Evolutionary conservation across 2,888 invertebrate species (phyloP).

Genomic region (Slavum lentiscoides): DNA sequence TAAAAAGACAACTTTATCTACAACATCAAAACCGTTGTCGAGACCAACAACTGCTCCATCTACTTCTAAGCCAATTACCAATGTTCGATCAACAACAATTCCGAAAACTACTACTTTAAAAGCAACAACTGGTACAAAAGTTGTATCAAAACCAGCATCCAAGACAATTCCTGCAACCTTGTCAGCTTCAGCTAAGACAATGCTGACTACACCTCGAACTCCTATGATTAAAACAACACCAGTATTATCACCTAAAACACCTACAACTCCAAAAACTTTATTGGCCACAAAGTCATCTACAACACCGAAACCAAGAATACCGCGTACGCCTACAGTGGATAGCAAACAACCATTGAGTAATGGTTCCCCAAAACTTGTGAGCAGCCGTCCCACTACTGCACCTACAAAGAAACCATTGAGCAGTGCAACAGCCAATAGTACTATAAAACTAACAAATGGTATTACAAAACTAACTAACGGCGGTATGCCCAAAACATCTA

Average conservation of each 20-base stretch:
- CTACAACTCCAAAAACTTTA: conserved; percentile 52
- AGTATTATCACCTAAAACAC: conserved; percentile 32
- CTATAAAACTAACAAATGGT: conserved; percentile 21
- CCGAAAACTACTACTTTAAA: conserved; percentile 56
- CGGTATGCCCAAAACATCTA: conserved; percentile 35
- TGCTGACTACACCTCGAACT: conserved; percentile 29
- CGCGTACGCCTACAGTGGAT: conserved; percentile 17
- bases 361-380: conserved; percentile 30
- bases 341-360: conserved; percentile 44
- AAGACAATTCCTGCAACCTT: conserved; percentile 55
- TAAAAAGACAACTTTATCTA: conserved; percentile 30
- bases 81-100: conserved; percentile 55
- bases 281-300: conserved; percentile 55
- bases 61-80: conserved; percentile 40
- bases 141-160: conserved; percentile 58
- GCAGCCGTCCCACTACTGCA: conserved; percentile 40
- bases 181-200: conserved; percentile 33
- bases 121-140: conserved; percentile 57
- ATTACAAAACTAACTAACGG: conserved; percentile 49
- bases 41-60: conserved; percentile 49
- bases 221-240: conserved; percentile 43
- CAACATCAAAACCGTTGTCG: conserved; percentile 54
- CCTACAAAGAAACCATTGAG: conserved; percentile 36
- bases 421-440: conserved; percentile 27
- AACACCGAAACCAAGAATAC: conserved; percentile 26